Conservation (phyloP, 2,888 invertebrate genomes). For the Daptonema setosum region DNA sequence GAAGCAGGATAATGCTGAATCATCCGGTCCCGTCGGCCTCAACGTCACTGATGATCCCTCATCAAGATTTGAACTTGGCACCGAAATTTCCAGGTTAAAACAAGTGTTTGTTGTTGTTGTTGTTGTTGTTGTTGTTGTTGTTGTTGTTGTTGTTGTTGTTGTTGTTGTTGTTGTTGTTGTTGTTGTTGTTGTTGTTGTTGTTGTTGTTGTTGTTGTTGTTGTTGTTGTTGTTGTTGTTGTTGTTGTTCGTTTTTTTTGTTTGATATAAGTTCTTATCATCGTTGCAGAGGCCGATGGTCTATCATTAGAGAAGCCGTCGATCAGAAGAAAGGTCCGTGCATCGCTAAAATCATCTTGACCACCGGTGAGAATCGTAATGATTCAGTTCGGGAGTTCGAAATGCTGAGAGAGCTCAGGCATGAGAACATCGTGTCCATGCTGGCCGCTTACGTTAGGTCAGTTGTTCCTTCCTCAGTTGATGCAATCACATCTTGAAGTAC, state of each 20-base stretch:
- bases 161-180: conserved; percentile 34
- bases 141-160: neutral
- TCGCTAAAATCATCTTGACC: conserved; percentile 48
- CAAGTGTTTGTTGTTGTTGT: neutral
- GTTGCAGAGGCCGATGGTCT: conserved; percentile 55
- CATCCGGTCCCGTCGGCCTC: conserved; percentile 7
- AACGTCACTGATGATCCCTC: conserved; percentile 12
- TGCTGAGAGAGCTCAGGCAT: conserved; percentile 56
- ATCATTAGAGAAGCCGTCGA: conserved; percentile 56
- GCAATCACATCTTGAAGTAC: neutral
- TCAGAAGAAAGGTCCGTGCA: conserved; percentile 47
- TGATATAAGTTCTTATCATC: neutral
- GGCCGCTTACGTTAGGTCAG: conserved; percentile 40
- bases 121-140: neutral
- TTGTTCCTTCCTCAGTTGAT: conserved; percentile 22
- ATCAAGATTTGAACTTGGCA: conserved; percentile 49
- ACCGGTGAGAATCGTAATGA: conserved; percentile 35
- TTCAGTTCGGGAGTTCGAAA: conserved; percentile 57
- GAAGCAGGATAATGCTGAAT: neutral
- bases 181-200: conserved; percentile 43
- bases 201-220: neutral
- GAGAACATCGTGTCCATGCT: conserved; percentile 50
- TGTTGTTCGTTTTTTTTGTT: neutral
- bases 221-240: too few relatives aligned
- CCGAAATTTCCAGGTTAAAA: conserved; percentile 46